Base-by-base conservation (phyloP, 2,113 vertebrate genomes). In the Chaenocephalus aceratus region DNA sequence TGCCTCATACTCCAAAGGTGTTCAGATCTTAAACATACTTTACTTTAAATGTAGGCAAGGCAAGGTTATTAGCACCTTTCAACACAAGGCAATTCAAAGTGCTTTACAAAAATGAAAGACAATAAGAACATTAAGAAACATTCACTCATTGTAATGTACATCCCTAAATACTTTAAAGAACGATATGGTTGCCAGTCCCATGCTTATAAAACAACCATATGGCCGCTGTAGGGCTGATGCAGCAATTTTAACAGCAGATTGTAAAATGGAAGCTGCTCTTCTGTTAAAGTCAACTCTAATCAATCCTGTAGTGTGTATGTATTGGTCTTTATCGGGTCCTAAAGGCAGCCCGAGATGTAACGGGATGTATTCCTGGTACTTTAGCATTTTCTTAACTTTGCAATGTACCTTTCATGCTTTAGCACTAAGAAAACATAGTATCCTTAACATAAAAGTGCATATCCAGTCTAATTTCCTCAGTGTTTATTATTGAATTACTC, bases 191-290 rank as follows among this genome's bases (percentile, higher is more conserved):
- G 75, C 63, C 54, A 18, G 61, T 77, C 52, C 53, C 36, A 16
- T 72, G 69, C 46, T 77, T 69, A 58, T 68, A 65, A 85, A 84
- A 81, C 57, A 68, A 82, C 54, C 81, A 82, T 72, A 73, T 88
- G 79, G 74, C 69, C 58, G 23, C 34, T 53, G 45, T 60, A 44
- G 30, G 18, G 80, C 73, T 67, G 80, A 86, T 75, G 66, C 73
- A 70, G 75, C 68, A 65, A 44, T 75, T 80, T 75, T 48, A 26
- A 59, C 51, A 74, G 65, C 72, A 67, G 59, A 66, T 72, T 67
- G 62, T 81, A 72, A 88, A 84, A 72, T 85, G 53, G 63, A 45
- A 86, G 23, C 44, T 26, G 61, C 69, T 85, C 30, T 81, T 77
- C 79, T 10, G 46, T 78, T 75, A 78, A 84, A 80, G 71, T 83